These are phyloP conservation scores for Peromyscus leucopus DNA, from an alignment of 2,113 vertebrate species.

Conservation along the genomic window DNA sequence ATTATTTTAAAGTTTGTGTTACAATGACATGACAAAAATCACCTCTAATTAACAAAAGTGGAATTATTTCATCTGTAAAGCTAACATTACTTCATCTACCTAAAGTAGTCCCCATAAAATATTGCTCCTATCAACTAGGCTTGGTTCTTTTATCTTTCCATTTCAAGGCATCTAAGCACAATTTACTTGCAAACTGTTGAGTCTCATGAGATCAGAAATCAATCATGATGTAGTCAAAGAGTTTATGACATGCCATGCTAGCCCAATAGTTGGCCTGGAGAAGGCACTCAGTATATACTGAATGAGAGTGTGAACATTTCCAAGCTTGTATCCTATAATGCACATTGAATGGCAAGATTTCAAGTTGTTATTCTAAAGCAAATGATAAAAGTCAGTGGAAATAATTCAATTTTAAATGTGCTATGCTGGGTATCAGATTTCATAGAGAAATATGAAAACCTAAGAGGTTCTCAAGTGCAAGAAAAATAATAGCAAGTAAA, in stretches of 20 bases:
- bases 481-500: slow-evolving; percentile 9
- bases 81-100: background rate
- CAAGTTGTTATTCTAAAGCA: background rate
- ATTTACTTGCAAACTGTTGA: background rate
- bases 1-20: background rate
- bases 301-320: background rate
- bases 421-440: background rate
- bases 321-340: background rate
- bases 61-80: background rate
- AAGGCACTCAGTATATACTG: no score
- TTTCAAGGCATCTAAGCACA: background rate
- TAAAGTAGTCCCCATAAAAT: background rate
- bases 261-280: background rate
- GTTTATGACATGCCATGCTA: background rate
- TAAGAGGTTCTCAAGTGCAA: background rate
- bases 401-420: background rate
- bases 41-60: background rate
- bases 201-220: background rate
- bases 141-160: background rate
- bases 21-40: background rate
- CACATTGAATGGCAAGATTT: background rate
- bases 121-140: background rate
- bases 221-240: background rate
- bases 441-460: background rate
- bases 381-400: slow-evolving; percentile 18